Evolutionary conservation across 1,140 invertebrate genomes (phyloP).

Genomic region (Rhyzopertha dominica): DNA sequence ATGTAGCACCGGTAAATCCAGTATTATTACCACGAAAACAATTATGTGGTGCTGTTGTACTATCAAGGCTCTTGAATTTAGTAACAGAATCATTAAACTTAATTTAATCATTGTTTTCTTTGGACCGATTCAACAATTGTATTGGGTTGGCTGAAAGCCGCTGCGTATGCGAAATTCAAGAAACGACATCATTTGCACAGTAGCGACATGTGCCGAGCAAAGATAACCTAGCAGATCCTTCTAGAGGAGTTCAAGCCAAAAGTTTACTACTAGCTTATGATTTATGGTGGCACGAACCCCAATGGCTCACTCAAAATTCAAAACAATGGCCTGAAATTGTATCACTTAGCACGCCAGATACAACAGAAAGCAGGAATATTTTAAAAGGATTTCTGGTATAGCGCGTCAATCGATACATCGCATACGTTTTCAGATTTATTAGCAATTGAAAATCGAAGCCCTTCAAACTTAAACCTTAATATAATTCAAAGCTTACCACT

Average conservation of each 20-base stretch:
- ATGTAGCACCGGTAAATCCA: slow-evolving; percentile 31
- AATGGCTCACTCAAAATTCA: slow-evolving; percentile 5
- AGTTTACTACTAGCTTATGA: slow-evolving; percentile 12
- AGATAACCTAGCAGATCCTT: slow-evolving; percentile 35
- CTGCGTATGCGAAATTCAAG: slow-evolving; percentile 32
- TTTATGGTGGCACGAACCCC: slow-evolving; percentile 22
- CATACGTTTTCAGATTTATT: slow-evolving; percentile 17
- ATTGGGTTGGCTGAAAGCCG: too few relatives aligned
- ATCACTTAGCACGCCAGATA: slow-evolving; percentile 8
- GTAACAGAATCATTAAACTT: slow-evolving; percentile 15
- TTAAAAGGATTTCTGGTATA: slow-evolving; percentile 6
- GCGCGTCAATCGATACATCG: slow-evolving; percentile 8
- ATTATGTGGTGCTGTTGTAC: slow-evolving; percentile 13
- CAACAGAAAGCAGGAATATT: slow-evolving; percentile 15
- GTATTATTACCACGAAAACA: slow-evolving; percentile 28
- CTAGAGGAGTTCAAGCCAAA: slow-evolving; percentile 21
- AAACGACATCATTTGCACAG: slow-evolving; percentile 4
- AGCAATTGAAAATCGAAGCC: slow-evolving; percentile 6
- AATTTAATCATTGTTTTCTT: slow-evolving; percentile 24
- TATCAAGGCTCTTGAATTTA: slow-evolving; percentile 10
- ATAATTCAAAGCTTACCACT: slow-evolving; percentile 10
- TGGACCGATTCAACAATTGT: too few relatives aligned
- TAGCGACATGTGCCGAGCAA: slow-evolving; percentile 32
- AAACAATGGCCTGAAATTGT: slow-evolving; percentile 13
- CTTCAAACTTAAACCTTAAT: background rate